A percentile compares a stretch with the other conserved stretches of the same genome.
Conservation (phyloP, 2,113 vertebrate genomes). For the Corythoichthys haematopterus region DNA sequence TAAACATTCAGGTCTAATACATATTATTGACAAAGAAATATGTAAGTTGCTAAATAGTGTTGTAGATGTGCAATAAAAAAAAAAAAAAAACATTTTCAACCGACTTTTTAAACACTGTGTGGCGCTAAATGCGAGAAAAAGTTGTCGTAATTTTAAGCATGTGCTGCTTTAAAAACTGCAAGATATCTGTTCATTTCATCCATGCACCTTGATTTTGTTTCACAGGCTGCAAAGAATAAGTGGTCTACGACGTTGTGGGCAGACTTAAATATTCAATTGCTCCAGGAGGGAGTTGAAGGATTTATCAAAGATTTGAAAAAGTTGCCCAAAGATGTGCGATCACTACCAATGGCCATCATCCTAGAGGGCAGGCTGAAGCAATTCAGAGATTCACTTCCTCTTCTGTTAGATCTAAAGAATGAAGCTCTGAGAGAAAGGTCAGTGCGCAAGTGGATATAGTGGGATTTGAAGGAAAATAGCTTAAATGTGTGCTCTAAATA, state of each 20-base stretch:
- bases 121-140: too few species aligned
- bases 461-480: too few species aligned
- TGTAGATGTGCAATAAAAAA: too few species aligned
- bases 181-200: neutral
- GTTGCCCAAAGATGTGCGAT: constrained; percentile 77
- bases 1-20: too few species aligned
- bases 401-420: constrained; percentile 90
- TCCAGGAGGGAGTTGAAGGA: constrained; percentile 83
- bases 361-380: constrained; percentile 86
- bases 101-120: too few species aligned
- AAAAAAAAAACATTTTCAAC: too few species aligned
- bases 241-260: constrained; percentile 93
- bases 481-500: too few species aligned
- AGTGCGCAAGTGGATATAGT: neutral
- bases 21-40: too few species aligned
- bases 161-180: neutral
- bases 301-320: constrained; percentile 78
- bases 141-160: too few species aligned
- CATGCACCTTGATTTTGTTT: constrained; percentile 4
- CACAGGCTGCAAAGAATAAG: constrained; percentile 80
- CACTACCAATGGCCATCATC: constrained; percentile 72
- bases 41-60: too few species aligned
- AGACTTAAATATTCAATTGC: constrained; percentile 82
- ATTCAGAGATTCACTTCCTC: constrained; percentile 86
- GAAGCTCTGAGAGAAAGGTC: constrained; percentile 92